Evolutionary conservation across 2,797 vertebrate genomes (phyloP).

Genomic region (Aeoliscus strigatus): DNA sequence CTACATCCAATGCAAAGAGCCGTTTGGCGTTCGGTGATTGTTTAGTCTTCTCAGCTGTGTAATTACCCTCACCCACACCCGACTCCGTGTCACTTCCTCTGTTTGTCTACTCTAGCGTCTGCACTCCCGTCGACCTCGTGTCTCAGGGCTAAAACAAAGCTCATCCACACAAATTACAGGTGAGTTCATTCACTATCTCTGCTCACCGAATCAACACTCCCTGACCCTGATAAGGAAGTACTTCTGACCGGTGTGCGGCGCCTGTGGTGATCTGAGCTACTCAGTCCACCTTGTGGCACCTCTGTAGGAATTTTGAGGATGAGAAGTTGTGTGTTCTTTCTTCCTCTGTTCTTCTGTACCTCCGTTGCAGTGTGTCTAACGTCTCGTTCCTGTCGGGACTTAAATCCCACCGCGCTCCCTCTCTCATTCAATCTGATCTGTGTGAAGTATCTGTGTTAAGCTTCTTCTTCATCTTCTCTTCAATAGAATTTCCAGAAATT

Average conservation of each 20-base stretch:
- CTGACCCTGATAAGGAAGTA: constrained; percentile 26
- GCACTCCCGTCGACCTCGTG: constrained; percentile 18
- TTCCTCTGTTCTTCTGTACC: not conserved
- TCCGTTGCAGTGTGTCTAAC: not conserved
- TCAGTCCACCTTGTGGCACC: constrained; percentile 1
- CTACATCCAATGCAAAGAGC: constrained; percentile 1
- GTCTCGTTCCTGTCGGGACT: constrained; percentile 15
- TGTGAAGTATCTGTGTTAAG: constrained; percentile 26
- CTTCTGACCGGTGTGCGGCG: constrained; percentile 23
- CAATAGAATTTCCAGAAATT: constrained; percentile 44
- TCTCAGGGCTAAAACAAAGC: constrained; percentile 17
- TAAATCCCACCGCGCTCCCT: constrained; percentile 35
- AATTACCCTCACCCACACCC: too few species aligned
- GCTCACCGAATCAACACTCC: constrained; percentile 11
- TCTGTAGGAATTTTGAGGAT: not conserved
- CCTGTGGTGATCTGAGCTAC: constrained; percentile 6
- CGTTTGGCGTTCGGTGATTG: not conserved
- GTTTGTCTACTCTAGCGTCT: constrained; percentile 27
- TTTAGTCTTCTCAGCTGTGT: too few species aligned
- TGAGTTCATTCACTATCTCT: constrained; percentile 35
- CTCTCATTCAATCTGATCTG: constrained; percentile 47
- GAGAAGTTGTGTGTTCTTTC: constrained; percentile 1
- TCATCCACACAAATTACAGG: constrained; percentile 28
- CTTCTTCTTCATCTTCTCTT: constrained; percentile 41
- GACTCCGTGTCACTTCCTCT: constrained; percentile 22